phyloP scores from a whole-genome alignment of 2,113 vertebrate species.

The Notarius quadriscutis region DNA sequence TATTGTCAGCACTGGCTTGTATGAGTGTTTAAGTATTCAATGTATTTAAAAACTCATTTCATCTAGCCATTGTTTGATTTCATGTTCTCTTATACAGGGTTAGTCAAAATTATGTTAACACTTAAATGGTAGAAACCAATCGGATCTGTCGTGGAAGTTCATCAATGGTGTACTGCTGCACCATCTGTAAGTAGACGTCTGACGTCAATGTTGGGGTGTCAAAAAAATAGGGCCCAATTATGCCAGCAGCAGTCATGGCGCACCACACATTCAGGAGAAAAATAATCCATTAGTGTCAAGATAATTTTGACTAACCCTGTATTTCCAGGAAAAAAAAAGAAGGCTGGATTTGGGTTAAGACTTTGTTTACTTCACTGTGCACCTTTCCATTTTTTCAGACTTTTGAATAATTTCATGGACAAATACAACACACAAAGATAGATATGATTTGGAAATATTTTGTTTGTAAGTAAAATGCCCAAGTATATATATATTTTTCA shows the following conservation, averaged over 20 bases:
- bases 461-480: not conserved
- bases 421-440: not conserved
- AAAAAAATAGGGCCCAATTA: no score
- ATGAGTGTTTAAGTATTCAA: no score
- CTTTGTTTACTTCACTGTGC: not conserved
- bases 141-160: no score
- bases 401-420: not conserved
- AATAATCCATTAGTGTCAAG: no score
- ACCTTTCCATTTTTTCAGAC: not conserved
- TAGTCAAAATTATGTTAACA: no score
- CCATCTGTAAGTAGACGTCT: no score
- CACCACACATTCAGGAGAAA: no score
- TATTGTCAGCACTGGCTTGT: not conserved
- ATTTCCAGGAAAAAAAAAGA: not conserved
- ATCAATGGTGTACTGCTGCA: no score
- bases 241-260: no score
- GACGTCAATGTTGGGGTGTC: no score
- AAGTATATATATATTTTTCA: not conserved
- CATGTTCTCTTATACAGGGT: not conserved
- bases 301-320: no score
- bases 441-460: not conserved
- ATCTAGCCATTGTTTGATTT: not conserved
- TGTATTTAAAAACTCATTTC: not conserved
- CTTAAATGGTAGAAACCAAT: no score
- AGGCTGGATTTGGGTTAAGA: not conserved